Conservation (phyloP, 2,113 vertebrate genomes). For the Buteo buteo region DNA sequence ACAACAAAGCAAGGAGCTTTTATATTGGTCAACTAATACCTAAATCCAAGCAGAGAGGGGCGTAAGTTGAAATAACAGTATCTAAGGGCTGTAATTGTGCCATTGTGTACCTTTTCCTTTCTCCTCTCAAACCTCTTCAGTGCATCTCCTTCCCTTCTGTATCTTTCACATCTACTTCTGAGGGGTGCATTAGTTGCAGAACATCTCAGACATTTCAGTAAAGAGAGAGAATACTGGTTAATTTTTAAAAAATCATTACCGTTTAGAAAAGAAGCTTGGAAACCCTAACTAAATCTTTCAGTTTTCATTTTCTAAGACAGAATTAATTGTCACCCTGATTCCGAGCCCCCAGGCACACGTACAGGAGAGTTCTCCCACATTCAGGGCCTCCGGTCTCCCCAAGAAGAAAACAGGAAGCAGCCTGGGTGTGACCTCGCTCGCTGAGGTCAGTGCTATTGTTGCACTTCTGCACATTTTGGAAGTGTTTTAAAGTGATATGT, state of each 20-base stretch:
- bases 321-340: background rate
- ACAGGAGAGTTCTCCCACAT: background rate
- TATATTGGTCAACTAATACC: background rate
- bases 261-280: background rate
- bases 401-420: conserved; percentile 73
- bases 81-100: background rate
- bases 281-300: background rate
- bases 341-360: background rate
- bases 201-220: background rate
- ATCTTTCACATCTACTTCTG: background rate
- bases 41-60: background rate
- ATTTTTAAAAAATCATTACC: background rate
- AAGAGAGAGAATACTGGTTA: background rate
- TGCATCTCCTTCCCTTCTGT: background rate
- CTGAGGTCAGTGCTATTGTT: conserved; percentile 69
- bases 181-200: background rate
- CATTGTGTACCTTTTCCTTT: background rate
- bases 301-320: background rate
- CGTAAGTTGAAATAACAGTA: background rate
- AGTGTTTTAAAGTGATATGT: conserved; percentile 57
- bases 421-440: conserved; percentile 59
- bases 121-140: background rate
- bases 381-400: conserved; percentile 7
- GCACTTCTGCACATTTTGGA: conserved; percentile 68
- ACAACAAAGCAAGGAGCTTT: background rate